Evolutionary conservation across 2,888 invertebrate species (phyloP).

Genomic region (Leptinotarsa peninsularis): DNA sequence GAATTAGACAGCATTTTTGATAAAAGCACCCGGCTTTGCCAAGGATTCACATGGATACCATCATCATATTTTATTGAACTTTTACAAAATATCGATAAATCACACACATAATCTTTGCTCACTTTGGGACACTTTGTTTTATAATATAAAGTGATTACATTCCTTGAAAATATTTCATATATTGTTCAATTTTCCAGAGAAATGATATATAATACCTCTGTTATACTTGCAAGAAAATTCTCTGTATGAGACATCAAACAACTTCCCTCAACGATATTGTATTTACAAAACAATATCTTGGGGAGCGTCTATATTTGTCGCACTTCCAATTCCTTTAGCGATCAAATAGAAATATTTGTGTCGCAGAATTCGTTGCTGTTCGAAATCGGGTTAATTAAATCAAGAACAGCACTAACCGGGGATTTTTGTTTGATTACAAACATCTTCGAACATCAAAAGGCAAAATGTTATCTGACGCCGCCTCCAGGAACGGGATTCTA

Average conservation of each 20-base stretch:
- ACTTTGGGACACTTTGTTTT: too few species aligned
- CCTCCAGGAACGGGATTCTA: not conserved
- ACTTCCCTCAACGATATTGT: not conserved
- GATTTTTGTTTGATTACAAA: constrained; percentile 18
- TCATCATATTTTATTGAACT: too few species aligned
- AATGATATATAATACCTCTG: too few species aligned
- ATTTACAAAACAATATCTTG: not conserved
- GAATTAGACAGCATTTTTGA: too few species aligned
- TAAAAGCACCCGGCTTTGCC: too few species aligned
- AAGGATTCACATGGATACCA: too few species aligned
- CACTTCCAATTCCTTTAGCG: not conserved
- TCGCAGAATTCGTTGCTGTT: not conserved
- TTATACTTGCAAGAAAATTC: too few species aligned
- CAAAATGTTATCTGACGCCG: constrained; percentile 5
- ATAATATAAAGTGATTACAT: too few species aligned
- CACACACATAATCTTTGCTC: too few species aligned
- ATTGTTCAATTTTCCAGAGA: too few species aligned
- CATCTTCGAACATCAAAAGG: constrained; percentile 20
- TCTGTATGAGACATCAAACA: not conserved
- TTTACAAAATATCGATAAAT: too few species aligned
- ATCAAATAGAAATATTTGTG: constrained; percentile 4
- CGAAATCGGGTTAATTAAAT: constrained; percentile 2
- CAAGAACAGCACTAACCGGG: constrained; percentile 3
- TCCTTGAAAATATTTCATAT: too few species aligned
- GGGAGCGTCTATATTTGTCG: not conserved